Conservation (phyloP, 2,888 invertebrate genomes). For the Alentia gelatinosa region DNA sequence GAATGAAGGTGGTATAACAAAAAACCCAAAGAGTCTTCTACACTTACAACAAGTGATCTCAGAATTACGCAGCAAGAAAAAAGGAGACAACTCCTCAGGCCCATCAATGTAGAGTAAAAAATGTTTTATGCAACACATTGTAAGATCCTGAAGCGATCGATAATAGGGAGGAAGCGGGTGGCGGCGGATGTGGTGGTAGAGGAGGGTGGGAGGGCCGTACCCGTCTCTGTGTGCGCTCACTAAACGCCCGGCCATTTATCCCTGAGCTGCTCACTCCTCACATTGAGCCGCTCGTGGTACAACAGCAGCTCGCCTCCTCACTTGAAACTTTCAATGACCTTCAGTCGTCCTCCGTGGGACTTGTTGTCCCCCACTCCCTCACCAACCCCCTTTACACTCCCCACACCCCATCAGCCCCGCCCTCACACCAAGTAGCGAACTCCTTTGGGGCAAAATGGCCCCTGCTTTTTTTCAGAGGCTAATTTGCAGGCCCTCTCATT, state of each 20-base stretch:
- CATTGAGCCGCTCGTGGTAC: background rate
- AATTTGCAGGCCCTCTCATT: constrained; percentile 40
- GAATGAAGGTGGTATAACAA: too few species aligned
- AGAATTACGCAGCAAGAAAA: too few species aligned
- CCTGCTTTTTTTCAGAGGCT: background rate
- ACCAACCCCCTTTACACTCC: background rate
- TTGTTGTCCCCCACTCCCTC: background rate
- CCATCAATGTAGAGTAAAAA: too few species aligned
- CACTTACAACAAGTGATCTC: too few species aligned
- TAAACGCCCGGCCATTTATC: background rate
- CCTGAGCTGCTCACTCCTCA: background rate
- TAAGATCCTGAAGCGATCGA: background rate
- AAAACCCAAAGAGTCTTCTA: too few species aligned
- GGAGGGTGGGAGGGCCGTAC: too few species aligned
- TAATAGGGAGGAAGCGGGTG: too few species aligned
- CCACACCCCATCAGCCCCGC: background rate
- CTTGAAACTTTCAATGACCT: background rate
- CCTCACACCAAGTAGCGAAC: background rate
- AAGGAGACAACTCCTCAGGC: too few species aligned
- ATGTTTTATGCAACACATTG: constrained; percentile 1
- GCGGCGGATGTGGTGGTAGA: too few species aligned
- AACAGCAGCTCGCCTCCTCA: background rate
- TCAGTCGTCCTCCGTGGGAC: background rate
- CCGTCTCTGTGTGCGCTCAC: background rate
- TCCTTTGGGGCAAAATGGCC: background rate